Evolutionary conservation across 2,113 vertebrate species (phyloP).

Genomic region (Garra rufa): DNA sequence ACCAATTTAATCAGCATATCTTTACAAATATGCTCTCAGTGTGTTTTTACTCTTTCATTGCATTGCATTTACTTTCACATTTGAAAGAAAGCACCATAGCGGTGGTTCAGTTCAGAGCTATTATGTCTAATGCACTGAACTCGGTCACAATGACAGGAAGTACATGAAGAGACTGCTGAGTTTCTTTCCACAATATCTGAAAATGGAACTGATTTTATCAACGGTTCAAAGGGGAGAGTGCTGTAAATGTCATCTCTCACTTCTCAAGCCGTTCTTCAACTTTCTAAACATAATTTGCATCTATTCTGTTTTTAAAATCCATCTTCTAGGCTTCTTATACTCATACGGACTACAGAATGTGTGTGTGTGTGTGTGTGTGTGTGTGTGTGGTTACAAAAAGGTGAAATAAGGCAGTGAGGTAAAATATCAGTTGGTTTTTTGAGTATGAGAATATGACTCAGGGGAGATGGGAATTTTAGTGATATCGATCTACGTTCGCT

Average conservation of each 20-base stretch:
- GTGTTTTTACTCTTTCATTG: neutral
- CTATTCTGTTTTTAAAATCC: neutral
- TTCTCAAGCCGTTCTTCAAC: neutral
- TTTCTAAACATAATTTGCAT: constrained; percentile 7
- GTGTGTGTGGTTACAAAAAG: neutral
- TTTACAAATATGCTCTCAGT: neutral
- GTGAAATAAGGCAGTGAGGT: neutral
- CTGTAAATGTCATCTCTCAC: neutral
- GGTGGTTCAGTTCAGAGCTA: neutral
- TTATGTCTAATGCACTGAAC: constrained; percentile 12
- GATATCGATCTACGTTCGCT: neutral
- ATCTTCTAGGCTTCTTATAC: neutral
- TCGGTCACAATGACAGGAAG: neutral
- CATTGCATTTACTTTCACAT: neutral
- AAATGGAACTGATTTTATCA: constrained; percentile 1
- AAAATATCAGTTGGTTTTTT: neutral
- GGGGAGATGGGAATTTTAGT: neutral
- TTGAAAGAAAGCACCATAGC: neutral
- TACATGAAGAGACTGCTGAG: neutral
- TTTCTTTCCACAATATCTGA: neutral
- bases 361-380: neutral
- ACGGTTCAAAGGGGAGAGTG: neutral
- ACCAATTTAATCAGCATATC: constrained; percentile 11
- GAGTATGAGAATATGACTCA: neutral
- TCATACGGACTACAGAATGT: neutral